Evolutionary conservation across 2,888 invertebrate species (phyloP), one percentile per base, ranked within the genome.

Genomic region (Drosophila mimetica): DNA sequence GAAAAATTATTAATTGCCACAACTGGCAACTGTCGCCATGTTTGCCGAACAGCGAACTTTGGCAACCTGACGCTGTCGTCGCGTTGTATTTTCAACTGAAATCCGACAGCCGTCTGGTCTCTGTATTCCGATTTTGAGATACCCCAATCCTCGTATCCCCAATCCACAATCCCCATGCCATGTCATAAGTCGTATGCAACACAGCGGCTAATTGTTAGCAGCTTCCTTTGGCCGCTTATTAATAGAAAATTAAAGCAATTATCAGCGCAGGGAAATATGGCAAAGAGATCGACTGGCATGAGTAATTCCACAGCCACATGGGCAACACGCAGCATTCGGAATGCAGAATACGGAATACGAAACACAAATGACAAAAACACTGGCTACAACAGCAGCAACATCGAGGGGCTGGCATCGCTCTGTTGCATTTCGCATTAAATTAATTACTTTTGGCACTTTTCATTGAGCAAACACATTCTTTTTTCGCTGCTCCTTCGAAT

Each of bases 1-100:
- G 73, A 74, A 89, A 89, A 89, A 90, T 90, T 91, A 91, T 90
- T 90, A 90, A 91, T 90, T 91, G 90, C 90, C 85, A 86, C 85
- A 86, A 86, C 89, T 86, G 85, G 82, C 84, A 84, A 85, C 88
- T 89, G 84, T 85, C 84, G 84, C 84, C 84, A 84, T 88, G 84
- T 84, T 85, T 80, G 87, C 81, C 71, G 76, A 42, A 58, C 57
- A 44, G 44, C 63, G 25, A 34, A 60, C 57, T 46, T 52, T 66
- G 59, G 55, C 61, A 75, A 52, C 54, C 70, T 55, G 75, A 72
- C 75, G 79, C 88, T 86, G 88, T 86, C 73, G 85, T 75, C 82
- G 86, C 86, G 84, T 86, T 57, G 74, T 48, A 66, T 73, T 74
- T 85, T 75, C 61, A 66, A 34, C 71, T 60, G 72, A 88, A 86